A percentile compares a stretch with the other conserved stretches of the same genome.
phyloP scores from a whole-genome alignment of 2,113 vertebrate species.

The Ariopsis seemanni region DNA sequence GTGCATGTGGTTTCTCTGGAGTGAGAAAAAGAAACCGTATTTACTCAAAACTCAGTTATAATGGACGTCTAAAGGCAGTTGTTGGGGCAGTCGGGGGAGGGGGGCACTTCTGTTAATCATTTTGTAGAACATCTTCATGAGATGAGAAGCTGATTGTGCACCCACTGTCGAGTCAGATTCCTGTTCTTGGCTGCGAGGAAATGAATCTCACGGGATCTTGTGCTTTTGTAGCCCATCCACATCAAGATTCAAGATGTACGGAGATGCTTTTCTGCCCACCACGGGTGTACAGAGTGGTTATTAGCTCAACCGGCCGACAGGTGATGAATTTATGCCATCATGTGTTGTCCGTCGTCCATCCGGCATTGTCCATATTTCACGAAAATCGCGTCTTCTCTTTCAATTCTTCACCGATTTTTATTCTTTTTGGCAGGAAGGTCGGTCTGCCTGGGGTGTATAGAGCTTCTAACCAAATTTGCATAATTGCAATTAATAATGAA shows the following conservation, averaged over 20 bases:
- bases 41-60: neutral
- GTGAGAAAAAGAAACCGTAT: neutral
- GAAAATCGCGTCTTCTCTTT: too few relatives aligned
- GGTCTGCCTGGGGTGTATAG: too few relatives aligned
- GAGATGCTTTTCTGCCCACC: neutral
- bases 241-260: neutral
- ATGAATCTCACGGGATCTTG: neutral
- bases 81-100: neutral
- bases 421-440: too few relatives aligned
- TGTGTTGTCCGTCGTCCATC: too few relatives aligned
- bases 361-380: too few relatives aligned
- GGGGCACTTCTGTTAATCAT: neutral
- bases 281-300: neutral
- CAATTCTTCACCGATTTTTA: too few relatives aligned
- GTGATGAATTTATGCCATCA: too few relatives aligned
- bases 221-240: neutral
- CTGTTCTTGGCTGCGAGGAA: neutral
- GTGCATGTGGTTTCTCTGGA: neutral
- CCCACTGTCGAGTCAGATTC: neutral
- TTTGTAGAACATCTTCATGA: neutral
- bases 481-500: too few relatives aligned
- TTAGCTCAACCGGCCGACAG: too few relatives aligned
- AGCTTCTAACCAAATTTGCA: too few relatives aligned
- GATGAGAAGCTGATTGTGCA: neutral
- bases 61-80: neutral